Percentiles rank a stretch among this genome's conserved stretches.
phyloP scores from a whole-genome alignment of 2,888 invertebrate genomes.

The Cheilosia impressa region DNA sequence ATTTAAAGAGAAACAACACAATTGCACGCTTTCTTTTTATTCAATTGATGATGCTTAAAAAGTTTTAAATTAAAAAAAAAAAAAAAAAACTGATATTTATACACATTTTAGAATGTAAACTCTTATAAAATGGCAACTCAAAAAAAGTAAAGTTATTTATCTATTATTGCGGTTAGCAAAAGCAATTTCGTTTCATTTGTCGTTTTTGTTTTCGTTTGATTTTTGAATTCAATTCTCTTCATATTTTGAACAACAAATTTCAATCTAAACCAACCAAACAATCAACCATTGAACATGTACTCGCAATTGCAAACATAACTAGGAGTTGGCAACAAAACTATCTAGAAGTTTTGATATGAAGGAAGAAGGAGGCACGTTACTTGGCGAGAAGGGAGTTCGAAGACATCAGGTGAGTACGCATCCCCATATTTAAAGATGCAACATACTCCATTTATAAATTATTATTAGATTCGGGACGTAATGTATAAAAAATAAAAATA shows the following conservation, averaged over 20 bases:
- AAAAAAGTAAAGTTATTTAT: conserved; percentile 44
- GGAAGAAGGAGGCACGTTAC: conserved; percentile 90
- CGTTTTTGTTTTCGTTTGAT: conserved; percentile 48
- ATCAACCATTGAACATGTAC: conserved; percentile 73
- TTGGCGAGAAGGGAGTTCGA: conserved; percentile 88
- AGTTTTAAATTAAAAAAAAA: conserved; percentile 53
- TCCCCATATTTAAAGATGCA: conserved; percentile 52
- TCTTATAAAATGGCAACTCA: conserved; percentile 56
- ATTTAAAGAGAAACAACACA: conserved; percentile 61
- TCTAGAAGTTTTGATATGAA: conserved; percentile 95
- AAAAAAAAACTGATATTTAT: conserved; percentile 31
- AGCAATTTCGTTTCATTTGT: conserved; percentile 46
- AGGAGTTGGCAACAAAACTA: conserved; percentile 94
- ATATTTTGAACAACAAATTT: conserved; percentile 77
- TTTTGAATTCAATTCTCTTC: conserved; percentile 63
- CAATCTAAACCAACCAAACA: conserved; percentile 74
- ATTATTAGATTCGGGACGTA: not conserved
- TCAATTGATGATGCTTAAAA: conserved; percentile 69
- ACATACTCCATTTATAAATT: conserved; percentile 12
- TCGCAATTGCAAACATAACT: conserved; percentile 80
- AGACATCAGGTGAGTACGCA: conserved; percentile 85
- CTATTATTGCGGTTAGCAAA: conserved; percentile 45
- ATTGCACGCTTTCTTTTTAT: conserved; percentile 71
- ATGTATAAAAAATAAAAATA: not conserved
- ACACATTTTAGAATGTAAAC: conserved; percentile 50